Base-by-base conservation (phyloP, 2,888 invertebrate genomes). In the Orthonevra nobilis region DNA sequence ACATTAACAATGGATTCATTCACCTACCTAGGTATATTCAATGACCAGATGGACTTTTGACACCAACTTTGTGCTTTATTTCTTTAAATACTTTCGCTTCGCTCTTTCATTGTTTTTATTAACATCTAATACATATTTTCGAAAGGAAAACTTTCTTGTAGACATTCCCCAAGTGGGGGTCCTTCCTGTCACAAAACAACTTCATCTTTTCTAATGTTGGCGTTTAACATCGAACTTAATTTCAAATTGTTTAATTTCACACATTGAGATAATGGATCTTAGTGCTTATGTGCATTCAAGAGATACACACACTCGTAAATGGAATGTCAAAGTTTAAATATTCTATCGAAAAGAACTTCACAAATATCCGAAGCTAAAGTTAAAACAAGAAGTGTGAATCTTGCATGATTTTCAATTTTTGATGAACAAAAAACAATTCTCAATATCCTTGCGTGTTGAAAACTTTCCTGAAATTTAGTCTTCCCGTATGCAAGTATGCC, bases 71-170 rank as follows among this genome's bases (percentile, higher is more conserved):
- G n/a, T 32, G n/a, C 4, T 9, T 32, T 10, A 4, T 0, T 10
- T 32, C 4, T 9, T 10, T 3, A 4, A 10, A 17, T 9, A 7
- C 2, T n/a, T 28, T 9, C 10, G 34, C 6, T 17, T 20, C 32
- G 10, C 10, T 46, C 17, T 19, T 34, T 34, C 17, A 26, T 34
- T 32, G 68, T 48, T 58, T 58, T 68, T 58, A 68, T 58, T 58
- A 58, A 68, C 46, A 68, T 68, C 68, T 48, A 68, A 58, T 48
- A 68, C 68, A 32, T 30, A 58, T 58, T 68, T 58, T 32, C 36
- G 42, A 48, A 58, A 48, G 68, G 17, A 38, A 68, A 58, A 68
- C 56, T 56, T 68, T 58, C 44, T 48, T 48, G 48, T 68, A 56
- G 20, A 66, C 26, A 54, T 17, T 42, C 42, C 12, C 7, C 34